These are phyloP conservation scores for Alexandromys fortis DNA, from an alignment of 2,113 vertebrate species.

Conservation along the genomic window DNA sequence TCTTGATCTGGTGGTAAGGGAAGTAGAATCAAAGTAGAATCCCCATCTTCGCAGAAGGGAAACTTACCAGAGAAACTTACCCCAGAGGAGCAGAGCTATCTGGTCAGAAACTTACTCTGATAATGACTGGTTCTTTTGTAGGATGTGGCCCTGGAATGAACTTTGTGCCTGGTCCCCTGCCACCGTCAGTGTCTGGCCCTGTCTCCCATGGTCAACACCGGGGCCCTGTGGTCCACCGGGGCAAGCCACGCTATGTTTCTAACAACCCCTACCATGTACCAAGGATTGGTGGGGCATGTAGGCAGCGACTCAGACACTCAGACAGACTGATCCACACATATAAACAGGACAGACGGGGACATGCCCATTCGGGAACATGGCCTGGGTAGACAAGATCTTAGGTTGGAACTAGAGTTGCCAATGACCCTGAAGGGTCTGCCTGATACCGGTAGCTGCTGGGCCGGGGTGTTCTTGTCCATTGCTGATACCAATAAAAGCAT, in stretches of 20 bases:
- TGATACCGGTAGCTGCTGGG: slow-evolving; percentile 11
- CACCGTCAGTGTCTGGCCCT: slow-evolving; percentile 63
- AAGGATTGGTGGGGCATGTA: slow-evolving; percentile 49
- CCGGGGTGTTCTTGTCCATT: slow-evolving; percentile 60
- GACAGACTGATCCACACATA: slow-evolving; percentile 72
- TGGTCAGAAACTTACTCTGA: slow-evolving; percentile 34
- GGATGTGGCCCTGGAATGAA: slow-evolving; percentile 75
- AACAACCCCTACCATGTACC: slow-evolving; percentile 72
- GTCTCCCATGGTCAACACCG: slow-evolving; percentile 63
- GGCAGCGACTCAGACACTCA: slow-evolving; percentile 73
- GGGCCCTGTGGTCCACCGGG: slow-evolving; percentile 70
- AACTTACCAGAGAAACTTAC: not conserved
- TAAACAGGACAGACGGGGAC: slow-evolving; percentile 62
- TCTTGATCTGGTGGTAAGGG: not conserved
- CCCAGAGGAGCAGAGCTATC: not conserved
- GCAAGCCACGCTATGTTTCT: slow-evolving; percentile 71
- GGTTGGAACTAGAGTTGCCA: slow-evolving; percentile 38
- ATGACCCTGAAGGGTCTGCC: slow-evolving; percentile 15
- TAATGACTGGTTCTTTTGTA: slow-evolving; percentile 73
- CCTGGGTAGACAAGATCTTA: slow-evolving; percentile 62
- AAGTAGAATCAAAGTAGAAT: not conserved
- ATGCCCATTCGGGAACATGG: slow-evolving; percentile 72
- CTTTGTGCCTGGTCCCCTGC: slow-evolving; percentile 70
- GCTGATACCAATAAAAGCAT: slow-evolving; percentile 75
- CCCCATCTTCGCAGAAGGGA: not conserved